phyloP scores from a whole-genome alignment of 1,140 invertebrate genomes.

The Eriocheir sinensis region DNA sequence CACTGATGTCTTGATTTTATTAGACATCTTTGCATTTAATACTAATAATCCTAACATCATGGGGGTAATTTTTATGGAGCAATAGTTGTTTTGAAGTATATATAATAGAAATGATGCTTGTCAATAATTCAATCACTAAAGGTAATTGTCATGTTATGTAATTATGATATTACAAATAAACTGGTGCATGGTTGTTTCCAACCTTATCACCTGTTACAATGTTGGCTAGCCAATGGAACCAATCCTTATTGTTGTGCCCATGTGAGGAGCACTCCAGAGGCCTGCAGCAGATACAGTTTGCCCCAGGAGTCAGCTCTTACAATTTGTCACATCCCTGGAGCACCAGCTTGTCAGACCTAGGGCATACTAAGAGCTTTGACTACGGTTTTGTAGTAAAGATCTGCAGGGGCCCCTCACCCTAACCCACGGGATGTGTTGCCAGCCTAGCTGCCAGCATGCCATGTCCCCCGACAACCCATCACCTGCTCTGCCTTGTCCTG shows the following conservation, averaged over 20 bases:
- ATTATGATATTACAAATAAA: conserved; percentile 77
- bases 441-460: conserved; percentile 15
- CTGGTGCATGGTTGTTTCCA: conserved; percentile 75
- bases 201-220: conserved; percentile 77
- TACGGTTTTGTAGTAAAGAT: conserved; percentile 48
- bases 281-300: conserved; percentile 56
- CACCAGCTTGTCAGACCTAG: conserved; percentile 59
- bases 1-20: conserved; percentile 72
- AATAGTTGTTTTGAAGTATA: conserved; percentile 78
- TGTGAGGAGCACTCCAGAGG: conserved; percentile 74
- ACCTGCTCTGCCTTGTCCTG: conserved; percentile 50
- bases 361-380: conserved; percentile 43
- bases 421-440: conserved; percentile 54
- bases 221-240: conserved; percentile 77
- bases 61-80: conserved; percentile 76
- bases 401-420: conserved; percentile 66
- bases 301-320: conserved; percentile 64
- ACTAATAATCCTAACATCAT: conserved; percentile 77
- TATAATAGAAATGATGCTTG: conserved; percentile 78
- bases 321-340: conserved; percentile 66
- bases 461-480: conserved; percentile 10
- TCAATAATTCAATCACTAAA: conserved; percentile 75
- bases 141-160: conserved; percentile 78
- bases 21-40: conserved; percentile 77
- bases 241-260: conserved; percentile 76